A percentile compares a stretch with the other conserved stretches of the same genome.
Conservation (phyloP, 2,113 vertebrate species). For the Salvelinus alpinus region DNA sequence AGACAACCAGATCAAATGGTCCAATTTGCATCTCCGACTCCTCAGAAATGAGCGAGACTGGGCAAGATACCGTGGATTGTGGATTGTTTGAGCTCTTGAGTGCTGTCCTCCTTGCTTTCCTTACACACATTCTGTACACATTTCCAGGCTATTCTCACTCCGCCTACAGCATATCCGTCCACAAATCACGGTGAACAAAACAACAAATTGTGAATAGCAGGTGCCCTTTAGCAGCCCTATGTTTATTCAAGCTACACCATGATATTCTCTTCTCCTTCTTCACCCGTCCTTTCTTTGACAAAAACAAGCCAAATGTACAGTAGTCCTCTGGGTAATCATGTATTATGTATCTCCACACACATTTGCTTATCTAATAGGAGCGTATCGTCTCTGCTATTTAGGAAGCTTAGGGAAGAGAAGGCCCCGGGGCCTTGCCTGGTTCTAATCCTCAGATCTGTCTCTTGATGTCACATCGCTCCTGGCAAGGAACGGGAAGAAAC, state of each 20-base stretch:
- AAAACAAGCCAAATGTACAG: conserved; percentile 37
- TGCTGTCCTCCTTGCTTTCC: conserved; percentile 25
- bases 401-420: conserved; percentile 41
- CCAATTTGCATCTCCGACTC: conserved; percentile 58
- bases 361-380: conserved; percentile 66
- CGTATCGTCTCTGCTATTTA: conserved; percentile 59
- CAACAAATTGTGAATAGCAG: too few relatives aligned
- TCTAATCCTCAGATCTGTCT: conserved; percentile 55
- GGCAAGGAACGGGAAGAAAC: too few relatives aligned
- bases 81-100: conserved; percentile 10
- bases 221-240: neutral
- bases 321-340: conserved; percentile 23
- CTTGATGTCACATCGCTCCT: conserved; percentile 33
- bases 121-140: conserved; percentile 16
- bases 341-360: conserved; percentile 55
- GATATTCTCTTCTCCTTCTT: conserved; percentile 3
- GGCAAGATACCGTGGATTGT: conserved; percentile 26
- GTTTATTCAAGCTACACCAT: neutral
- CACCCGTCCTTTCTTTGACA: conserved; percentile 8
- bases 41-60: conserved; percentile 39
- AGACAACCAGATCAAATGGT: conserved; percentile 48
- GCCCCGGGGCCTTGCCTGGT: conserved; percentile 40
- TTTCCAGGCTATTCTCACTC: neutral
- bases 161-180: too few relatives aligned
- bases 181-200: too few relatives aligned